Evolutionary conservation across 2,888 invertebrate genomes (phyloP), one percentile per base, ranked within the genome.

Genomic region (Beris morrisii): DNA sequence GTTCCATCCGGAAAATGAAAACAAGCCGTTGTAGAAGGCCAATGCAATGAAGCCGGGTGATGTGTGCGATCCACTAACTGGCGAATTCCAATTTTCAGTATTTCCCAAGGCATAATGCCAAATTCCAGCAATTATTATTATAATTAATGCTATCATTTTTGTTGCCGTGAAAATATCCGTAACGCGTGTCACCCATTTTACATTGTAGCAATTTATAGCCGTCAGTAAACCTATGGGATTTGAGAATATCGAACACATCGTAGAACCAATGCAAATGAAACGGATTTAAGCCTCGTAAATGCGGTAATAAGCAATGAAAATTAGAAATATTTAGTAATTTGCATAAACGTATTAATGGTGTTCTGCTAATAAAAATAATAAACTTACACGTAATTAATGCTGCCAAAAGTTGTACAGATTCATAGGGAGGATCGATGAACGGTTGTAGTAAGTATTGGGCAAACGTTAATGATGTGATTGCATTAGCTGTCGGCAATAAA

Each of bases 1-100:
- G 81, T 96, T 96, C 95, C 95, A 96, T 59, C 96, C 96, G 4
- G 94, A 92, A 79, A 93, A 97, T 0, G 95, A 94, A 79, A 96
- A 96, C 2, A 97, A 82, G n/a, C 96, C 96, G 4, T 90, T 90
- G 78, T 95, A 96, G 79, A 96, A 91, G 0, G 96, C 92, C 43
- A 95, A 83, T 0, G 95, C 93, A 56, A 96, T 86, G 53, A 85
- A 84, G 1, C 92, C 91, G 0, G 92, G 90, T 45, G 88, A 83
- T 0, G 83, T 84, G 46, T 85, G 84, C 0, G 92, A 90, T 5
- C 88, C 89, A 67, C 86, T 83, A 86, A 93, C 91, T 30, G 92
- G 89, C 38, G 85, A 81, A 45, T 85, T 77, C 71, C 93, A 87
- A 74, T 92, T 88, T 69, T 90, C 88, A 1, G 88, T 87, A 70